phyloP scores from a whole-genome alignment of 2,797 vertebrate species.

The Zonotrichia albicollis region DNA sequence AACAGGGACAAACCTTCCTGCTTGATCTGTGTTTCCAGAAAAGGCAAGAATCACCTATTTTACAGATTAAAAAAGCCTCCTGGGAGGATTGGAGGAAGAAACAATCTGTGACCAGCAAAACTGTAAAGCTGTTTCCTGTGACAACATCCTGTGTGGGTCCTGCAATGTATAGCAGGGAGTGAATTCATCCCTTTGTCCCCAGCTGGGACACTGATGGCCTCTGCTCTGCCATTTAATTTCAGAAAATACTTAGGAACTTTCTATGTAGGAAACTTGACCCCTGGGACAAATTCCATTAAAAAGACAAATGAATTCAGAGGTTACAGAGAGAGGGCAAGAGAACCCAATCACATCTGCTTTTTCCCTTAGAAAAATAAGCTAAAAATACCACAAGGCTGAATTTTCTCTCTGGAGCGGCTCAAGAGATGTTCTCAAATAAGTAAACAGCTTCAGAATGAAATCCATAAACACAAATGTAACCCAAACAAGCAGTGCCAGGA shows the following conservation, averaged over 20 bases:
- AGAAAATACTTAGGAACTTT: background rate
- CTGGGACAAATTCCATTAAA: conserved; percentile 40
- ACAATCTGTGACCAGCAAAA: background rate
- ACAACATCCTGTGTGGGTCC: conserved; percentile 33
- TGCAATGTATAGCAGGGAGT: background rate
- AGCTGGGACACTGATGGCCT: background rate
- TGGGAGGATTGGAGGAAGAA: background rate
- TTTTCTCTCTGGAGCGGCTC: conserved; percentile 23
- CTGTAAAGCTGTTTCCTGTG: conserved; percentile 8
- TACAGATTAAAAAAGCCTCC: background rate
- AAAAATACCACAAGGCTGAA: conserved; percentile 57
- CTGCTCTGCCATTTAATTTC: background rate
- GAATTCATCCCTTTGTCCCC: background rate
- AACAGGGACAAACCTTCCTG: background rate
- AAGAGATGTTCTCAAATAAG: conserved; percentile 3
- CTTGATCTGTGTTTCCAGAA: background rate
- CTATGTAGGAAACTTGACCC: background rate
- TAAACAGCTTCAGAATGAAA: conserved; percentile 24
- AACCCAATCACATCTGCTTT: conserved; percentile 25
- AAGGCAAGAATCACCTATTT: background rate
- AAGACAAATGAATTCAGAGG: conserved; percentile 36
- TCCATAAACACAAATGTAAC: background rate
- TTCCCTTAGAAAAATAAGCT: conserved; percentile 53
- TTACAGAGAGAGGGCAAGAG: conserved; percentile 25
- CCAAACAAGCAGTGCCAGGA: background rate